Conservation (phyloP, 2,888 invertebrate species). For the Drosophila cognata region DNA sequence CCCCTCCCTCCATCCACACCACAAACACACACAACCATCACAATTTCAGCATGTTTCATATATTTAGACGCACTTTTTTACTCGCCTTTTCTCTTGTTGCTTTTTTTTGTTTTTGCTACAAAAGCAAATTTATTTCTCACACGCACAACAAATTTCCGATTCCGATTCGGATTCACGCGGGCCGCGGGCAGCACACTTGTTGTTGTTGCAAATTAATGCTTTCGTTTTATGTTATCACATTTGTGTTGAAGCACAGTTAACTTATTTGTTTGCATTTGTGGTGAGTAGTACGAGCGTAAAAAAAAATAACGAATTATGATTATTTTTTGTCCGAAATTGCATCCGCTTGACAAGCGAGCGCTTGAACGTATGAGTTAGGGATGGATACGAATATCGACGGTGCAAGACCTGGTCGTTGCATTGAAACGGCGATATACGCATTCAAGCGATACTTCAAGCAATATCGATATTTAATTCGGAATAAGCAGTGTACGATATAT, state of each 20-base stretch:
- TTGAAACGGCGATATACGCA: neutral
- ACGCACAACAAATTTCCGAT: slow-evolving; percentile 53
- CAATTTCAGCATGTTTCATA: slow-evolving; percentile 47
- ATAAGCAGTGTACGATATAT: neutral
- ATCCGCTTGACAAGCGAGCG: slow-evolving; percentile 59
- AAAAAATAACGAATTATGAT: slow-evolving; percentile 54
- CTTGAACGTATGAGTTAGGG: slow-evolving; percentile 57
- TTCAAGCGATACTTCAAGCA: neutral
- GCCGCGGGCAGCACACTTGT: slow-evolving; percentile 54
- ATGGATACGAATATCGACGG: slow-evolving; percentile 23
- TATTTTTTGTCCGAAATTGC: slow-evolving; percentile 53
- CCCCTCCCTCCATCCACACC: slow-evolving; percentile 2
- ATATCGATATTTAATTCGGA: slow-evolving; percentile 7
- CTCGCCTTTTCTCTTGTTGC: slow-evolving; percentile 25
- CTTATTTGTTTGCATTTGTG: slow-evolving; percentile 53
- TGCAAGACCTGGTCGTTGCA: slow-evolving; percentile 5
- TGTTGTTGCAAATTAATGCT: slow-evolving; percentile 36
- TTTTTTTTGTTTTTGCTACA: slow-evolving; percentile 39
- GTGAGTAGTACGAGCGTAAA: slow-evolving; percentile 48
- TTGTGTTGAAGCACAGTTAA: slow-evolving; percentile 41
- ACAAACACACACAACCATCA: slow-evolving; percentile 35
- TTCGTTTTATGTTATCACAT: slow-evolving; percentile 47
- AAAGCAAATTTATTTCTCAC: slow-evolving; percentile 58
- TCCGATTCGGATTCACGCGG: slow-evolving; percentile 57
- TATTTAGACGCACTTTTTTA: slow-evolving; percentile 63